phyloP scores from a whole-genome alignment of 2,113 vertebrate species.

The Cephalopterus ornatus region DNA sequence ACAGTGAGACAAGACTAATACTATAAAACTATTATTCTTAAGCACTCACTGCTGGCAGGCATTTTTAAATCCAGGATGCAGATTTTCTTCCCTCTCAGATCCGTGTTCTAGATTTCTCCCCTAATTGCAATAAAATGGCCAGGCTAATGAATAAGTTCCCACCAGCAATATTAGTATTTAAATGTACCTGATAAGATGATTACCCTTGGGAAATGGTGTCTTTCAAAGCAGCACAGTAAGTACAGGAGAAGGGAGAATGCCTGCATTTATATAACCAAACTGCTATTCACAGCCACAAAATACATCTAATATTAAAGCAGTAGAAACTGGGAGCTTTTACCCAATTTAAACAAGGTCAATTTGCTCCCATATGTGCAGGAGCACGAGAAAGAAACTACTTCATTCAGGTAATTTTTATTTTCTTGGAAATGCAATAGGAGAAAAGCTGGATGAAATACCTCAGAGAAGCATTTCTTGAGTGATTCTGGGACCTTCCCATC shows the following conservation, averaged over 20 bases:
- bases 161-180: background rate
- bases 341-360: background rate
- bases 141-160: background rate
- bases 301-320: background rate
- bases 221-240: background rate
- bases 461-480: conserved; percentile 91
- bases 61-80: background rate
- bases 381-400: background rate
- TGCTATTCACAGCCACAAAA: background rate
- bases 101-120: background rate
- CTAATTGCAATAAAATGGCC: background rate
- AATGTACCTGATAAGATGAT: background rate
- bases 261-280: background rate
- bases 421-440: background rate
- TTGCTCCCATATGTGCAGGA: background rate
- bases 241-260: background rate
- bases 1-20: background rate
- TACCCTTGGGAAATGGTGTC: background rate
- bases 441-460: conserved; percentile 76
- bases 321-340: background rate
- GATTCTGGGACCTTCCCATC: conserved; percentile 92
- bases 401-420: background rate
- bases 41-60: background rate
- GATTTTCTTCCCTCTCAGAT: background rate
- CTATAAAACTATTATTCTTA: background rate